Evolutionary conservation across 2,113 vertebrate species (phyloP), one percentile per base, ranked within the genome.

Genomic region (Myrmecobius fasciatus): DNA sequence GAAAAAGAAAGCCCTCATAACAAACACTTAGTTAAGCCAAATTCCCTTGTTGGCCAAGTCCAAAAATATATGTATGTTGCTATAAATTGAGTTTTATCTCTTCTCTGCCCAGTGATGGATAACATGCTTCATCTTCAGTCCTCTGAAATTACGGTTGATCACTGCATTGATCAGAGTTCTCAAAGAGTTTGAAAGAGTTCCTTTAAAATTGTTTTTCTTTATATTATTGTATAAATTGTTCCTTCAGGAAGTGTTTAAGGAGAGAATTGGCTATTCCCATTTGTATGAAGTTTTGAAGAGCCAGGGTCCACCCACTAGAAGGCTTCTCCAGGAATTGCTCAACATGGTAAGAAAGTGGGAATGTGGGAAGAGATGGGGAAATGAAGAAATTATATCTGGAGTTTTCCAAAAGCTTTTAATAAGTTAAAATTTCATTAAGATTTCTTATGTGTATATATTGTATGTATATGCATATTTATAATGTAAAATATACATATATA

Each of bases 221-320:
- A 83, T 83, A n/a, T 75, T 20, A n/a, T 83, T 43, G 67, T 83
- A 83, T 43, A 83, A 83, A 43, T 83, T 83, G 14, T 43, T 43
- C 67, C 67, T 88, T 25, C 98, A 99, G 99, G 99, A 99, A 98
- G 99, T 99, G 93, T 99, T 99, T 97, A 99, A 99, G 98, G 99
- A 99, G 93, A 98, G 99, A 94, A 99, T 99, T 0, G 99, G 99
- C 96, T 99, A 99, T 96, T 96, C 99, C 0, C 99, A 99, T 96
- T 98, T 99, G 94, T 99, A 99, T 3, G 99, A 99, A 95, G 99
- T 99, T 88, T 98, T 99, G 95, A 99, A 98, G 98, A 99, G 99
- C 98, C 99, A 99, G 89, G 99, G 99, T 49, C 99, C 99, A 89
- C 99, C 99, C 51, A 99, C 99, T 96, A 99, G 98, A 52, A 98